Evolutionary conservation across 2,113 vertebrate species (phyloP).

Genomic region (Syrmaticus mikado): DNA sequence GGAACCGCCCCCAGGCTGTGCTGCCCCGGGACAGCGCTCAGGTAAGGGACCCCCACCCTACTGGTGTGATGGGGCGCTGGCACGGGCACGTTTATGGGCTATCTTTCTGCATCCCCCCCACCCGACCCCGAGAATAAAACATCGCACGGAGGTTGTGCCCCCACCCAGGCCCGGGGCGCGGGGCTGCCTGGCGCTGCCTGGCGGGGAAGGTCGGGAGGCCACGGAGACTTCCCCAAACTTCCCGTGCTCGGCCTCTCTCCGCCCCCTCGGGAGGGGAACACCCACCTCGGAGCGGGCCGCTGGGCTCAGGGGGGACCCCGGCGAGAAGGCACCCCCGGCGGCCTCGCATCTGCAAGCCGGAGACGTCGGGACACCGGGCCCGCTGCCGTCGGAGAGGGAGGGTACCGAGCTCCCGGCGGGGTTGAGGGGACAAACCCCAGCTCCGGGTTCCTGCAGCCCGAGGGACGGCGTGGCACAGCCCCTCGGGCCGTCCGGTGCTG

Average conservation of each 20-base stretch:
- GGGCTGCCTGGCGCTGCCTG: neutral
- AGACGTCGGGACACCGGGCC: neutral
- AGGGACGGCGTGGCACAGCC: neutral
- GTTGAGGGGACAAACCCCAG: neutral
- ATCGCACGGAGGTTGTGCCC: no score
- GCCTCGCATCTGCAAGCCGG: neutral
- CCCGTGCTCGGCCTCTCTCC: constrained; percentile 16
- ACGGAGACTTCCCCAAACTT: constrained; percentile 1
- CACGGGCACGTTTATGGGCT: neutral
- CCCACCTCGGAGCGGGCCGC: neutral
- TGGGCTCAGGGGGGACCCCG: neutral
- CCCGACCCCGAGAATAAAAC: neutral
- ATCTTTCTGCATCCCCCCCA: neutral
- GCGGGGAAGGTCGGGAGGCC: neutral
- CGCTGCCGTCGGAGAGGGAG: neutral
- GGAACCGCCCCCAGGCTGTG: neutral
- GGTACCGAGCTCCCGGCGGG: neutral
- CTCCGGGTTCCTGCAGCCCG: neutral
- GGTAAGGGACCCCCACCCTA: constrained; percentile 38
- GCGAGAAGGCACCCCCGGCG: neutral
- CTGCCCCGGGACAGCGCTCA: neutral
- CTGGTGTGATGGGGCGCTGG: neutral
- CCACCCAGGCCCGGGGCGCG: neutral
- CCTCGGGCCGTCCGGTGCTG: neutral
- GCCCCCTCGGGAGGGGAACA: constrained; percentile 34